phyloP scores from a whole-genome alignment of 2,797 vertebrate genomes.

The Arctocebus calabarensis region DNA sequence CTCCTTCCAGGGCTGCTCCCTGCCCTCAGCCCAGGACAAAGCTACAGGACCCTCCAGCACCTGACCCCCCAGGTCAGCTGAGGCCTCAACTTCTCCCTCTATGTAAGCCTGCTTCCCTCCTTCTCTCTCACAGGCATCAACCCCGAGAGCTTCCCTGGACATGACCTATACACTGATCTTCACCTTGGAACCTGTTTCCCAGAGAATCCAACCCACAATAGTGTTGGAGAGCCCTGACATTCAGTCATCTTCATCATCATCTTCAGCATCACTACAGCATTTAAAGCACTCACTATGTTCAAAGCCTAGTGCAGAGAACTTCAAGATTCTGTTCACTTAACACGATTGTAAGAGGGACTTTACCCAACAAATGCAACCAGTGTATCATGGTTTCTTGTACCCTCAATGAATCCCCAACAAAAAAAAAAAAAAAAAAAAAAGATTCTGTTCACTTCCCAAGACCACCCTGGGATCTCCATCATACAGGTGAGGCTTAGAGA shows the following conservation, averaged over 20 bases:
- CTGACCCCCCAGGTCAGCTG: not conserved
- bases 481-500: not conserved
- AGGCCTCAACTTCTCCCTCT: not conserved
- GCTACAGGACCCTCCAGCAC: not conserved
- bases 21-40: no score
- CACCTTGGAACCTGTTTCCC: not conserved
- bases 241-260: no score
- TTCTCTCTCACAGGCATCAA: no score
- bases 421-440: no score
- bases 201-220: not conserved
- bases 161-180: not conserved
- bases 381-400: no score
- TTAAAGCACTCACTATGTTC: not conserved
- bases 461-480: not conserved
- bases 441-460: not conserved
- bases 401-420: no score
- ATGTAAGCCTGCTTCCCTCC: not conserved
- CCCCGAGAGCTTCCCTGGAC: not conserved
- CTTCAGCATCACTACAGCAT: not conserved
- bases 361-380: no score
- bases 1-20: not conserved
- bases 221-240: no score
- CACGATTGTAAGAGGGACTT: no score
- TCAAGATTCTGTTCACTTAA: not conserved
- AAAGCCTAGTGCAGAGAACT: accelerated